phyloP scores from a whole-genome alignment of 2,113 vertebrate species.

The Pelodiscus sinensis region DNA sequence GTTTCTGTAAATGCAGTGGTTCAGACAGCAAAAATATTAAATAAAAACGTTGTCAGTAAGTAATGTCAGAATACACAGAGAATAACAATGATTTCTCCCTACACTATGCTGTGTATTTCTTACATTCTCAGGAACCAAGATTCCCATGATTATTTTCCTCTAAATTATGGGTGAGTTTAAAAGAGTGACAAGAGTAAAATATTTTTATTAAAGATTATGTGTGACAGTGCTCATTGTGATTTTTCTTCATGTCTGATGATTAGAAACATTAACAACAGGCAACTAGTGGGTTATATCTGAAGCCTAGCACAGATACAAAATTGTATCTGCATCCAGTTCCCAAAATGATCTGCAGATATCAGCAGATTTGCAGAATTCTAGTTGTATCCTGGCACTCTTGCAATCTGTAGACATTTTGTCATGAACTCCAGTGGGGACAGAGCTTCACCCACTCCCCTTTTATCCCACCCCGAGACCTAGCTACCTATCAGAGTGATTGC shows the following conservation, averaged over 20 bases:
- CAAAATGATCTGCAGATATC: too few relatives aligned
- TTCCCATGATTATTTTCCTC: not conserved
- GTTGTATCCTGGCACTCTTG: not conserved
- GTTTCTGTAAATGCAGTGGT: not conserved
- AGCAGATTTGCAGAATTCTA: too few relatives aligned
- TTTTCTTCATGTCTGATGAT: not conserved
- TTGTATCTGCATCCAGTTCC: too few relatives aligned
- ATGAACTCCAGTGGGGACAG: not conserved
- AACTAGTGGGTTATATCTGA: not conserved
- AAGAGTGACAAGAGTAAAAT: not conserved
- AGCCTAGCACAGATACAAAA: too few relatives aligned
- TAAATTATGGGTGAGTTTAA: not conserved
- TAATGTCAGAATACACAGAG: not conserved
- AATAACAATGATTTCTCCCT: not conserved
- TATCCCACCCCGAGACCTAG: not conserved
- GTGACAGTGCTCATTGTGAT: not conserved
- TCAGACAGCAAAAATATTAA: not conserved
- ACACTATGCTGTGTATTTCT: not conserved
- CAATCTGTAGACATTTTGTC: not conserved
- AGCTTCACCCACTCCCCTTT: slow-evolving; percentile 1
- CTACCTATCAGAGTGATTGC: not conserved
- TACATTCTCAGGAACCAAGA: not conserved
- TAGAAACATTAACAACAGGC: not conserved
- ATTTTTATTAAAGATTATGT: not conserved
- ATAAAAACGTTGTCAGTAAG: not conserved